Conservation (phyloP, 2,888 invertebrate genomes). For the Ennomos fuscantarius region DNA sequence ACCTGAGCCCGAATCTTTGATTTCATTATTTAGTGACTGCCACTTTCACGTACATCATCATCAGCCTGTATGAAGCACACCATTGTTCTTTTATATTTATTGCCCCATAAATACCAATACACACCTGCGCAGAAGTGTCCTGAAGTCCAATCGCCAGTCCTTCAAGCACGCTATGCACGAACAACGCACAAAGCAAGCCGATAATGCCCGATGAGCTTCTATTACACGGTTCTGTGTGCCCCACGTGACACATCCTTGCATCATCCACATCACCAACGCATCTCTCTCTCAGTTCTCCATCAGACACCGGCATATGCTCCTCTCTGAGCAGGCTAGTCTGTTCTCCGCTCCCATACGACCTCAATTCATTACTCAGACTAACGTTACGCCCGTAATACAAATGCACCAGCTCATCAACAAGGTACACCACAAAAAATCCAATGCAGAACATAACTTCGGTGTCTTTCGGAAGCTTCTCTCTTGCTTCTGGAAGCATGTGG, state of each 20-base stretch:
- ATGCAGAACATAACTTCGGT: slow-evolving; percentile 88
- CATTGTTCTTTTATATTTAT: not conserved
- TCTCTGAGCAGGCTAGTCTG: slow-evolving; percentile 57
- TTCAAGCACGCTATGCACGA: slow-evolving; percentile 91
- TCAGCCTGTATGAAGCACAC: no score
- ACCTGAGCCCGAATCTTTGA: no score
- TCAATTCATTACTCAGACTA: slow-evolving; percentile 37
- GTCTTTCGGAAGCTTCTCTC: slow-evolving; percentile 83
- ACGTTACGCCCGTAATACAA: slow-evolving; percentile 81
- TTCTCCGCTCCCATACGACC: slow-evolving; percentile 58
- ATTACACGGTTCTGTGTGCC: slow-evolving; percentile 87
- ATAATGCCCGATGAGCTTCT: slow-evolving; percentile 86
- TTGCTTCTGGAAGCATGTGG: slow-evolving; percentile 93
- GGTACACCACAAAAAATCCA: slow-evolving; percentile 90
- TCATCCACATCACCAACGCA: slow-evolving; percentile 67
- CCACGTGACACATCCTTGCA: slow-evolving; percentile 86
- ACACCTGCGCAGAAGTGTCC: slow-evolving; percentile 86
- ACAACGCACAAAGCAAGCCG: slow-evolving; percentile 89
- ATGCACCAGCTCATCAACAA: slow-evolving; percentile 90
- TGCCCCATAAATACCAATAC: not conserved
- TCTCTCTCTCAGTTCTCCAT: slow-evolving; percentile 63
- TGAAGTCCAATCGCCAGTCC: slow-evolving; percentile 93
- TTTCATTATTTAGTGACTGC: no score
- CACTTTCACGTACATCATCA: no score
- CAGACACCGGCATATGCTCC: slow-evolving; percentile 26